Evolutionary conservation across 2,113 vertebrate genomes (phyloP), one percentile per base, ranked within the genome.

Genomic region (Copsychus sechellarum): DNA sequence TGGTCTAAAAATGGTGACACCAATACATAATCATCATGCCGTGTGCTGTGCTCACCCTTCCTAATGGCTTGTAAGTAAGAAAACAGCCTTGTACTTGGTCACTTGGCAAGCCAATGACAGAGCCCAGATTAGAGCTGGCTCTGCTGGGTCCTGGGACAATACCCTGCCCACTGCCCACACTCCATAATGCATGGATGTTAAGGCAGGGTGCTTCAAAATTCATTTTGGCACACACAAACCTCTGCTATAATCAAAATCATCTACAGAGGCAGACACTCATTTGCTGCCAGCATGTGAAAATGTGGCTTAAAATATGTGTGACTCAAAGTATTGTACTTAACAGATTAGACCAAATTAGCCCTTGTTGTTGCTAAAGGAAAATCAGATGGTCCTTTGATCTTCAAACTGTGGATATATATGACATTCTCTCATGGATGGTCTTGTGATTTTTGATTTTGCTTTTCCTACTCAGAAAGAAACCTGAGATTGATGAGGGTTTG

Each of bases 241-340:
- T 8, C 43, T 62, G 16, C 54, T 73, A 6, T 45, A 58, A 38
- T 34, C 70, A 28, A 76, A 77, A 70, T 17, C 12, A 2, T 42
- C 62, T 69, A 65, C 15, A 82, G 69, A 72, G 24, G 21, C 21
- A 93, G 78, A 72, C 8, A 58, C 14, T 28, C 13, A 11, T 57
- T 90, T 73, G 28, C 43, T 76, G 34, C 9, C 51, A 81, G 33
- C 31, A 60, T 38, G 57, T 34, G 47, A 74, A 87, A 84, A 81
- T 0, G 2, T 9, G 34, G 11, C 66, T 87, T 72, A 81, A 89
- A 89, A 72, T 76, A 22, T 2, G 2, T 29, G 28, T 0, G 1
- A 12, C 57, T 81, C 31, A 57, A 84, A 89, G 33, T 28, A 58
- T 33, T 79, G 12, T 64, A 42, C 9, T 48, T 65, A 60, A 48